Percentiles rank a stretch among this genome's conserved stretches.
These are phyloP conservation scores for Anas capensis DNA, from an alignment of 2,797 vertebrate species.

Conservation along the genomic window DNA sequence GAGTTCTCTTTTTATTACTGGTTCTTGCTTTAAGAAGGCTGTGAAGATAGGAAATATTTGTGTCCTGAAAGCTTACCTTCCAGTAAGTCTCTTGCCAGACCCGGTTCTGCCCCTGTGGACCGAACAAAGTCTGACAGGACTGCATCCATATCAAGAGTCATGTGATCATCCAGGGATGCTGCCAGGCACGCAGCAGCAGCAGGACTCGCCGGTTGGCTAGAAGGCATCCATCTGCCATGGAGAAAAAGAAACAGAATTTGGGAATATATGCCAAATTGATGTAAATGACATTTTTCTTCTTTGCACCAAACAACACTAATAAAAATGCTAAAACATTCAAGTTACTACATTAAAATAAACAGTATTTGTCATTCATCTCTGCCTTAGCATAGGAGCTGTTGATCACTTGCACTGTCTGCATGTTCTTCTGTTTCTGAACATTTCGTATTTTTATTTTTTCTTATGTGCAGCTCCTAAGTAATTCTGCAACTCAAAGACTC, in stretches of 20 bases:
- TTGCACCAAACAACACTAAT: neutral
- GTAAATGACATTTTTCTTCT: neutral
- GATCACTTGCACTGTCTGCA: neutral
- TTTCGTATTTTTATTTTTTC: neutral
- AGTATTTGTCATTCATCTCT: neutral
- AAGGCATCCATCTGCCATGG: slow-evolving; percentile 90
- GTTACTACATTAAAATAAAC: neutral
- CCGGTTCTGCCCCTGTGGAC: slow-evolving; percentile 99
- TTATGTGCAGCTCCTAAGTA: neutral
- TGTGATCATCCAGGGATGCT: slow-evolving; percentile 94
- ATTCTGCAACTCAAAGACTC: neutral
- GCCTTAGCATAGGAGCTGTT: neutral
- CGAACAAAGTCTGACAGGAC: slow-evolving; percentile 99
- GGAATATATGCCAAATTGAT: neutral
- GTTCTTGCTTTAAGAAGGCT: neutral
- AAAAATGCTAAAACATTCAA: neutral
- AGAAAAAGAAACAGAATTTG: neutral
- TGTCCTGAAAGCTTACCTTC: slow-evolving; percentile 87
- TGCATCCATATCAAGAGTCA: slow-evolving; percentile 99
- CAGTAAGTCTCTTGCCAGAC: slow-evolving; percentile 99
- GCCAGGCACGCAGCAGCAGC: slow-evolving; percentile 90
- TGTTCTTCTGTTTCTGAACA: neutral
- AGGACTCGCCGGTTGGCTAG: slow-evolving; percentile 88
- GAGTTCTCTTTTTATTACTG: neutral
- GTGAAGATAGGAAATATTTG: neutral